Evolutionary conservation across 2,113 vertebrate species (phyloP).

Genomic region (Erythrolamprus reginae): DNA sequence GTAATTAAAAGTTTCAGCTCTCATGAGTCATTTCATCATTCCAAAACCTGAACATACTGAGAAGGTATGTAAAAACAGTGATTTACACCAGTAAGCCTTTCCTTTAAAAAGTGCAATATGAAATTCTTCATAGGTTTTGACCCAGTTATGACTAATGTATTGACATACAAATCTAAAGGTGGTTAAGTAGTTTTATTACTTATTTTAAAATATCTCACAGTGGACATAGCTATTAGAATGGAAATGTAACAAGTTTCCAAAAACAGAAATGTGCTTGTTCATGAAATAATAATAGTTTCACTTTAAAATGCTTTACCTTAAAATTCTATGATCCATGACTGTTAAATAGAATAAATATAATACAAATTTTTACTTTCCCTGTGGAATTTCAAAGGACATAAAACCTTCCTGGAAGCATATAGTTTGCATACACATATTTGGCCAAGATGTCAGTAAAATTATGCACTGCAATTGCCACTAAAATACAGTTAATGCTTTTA

Average conservation of each 20-base stretch:
- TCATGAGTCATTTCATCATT: background rate
- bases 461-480: background rate
- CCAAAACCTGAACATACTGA: background rate
- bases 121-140: background rate
- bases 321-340: conserved; percentile 28
- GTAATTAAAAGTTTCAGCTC: background rate
- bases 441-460: conserved; percentile 6
- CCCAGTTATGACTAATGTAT: background rate
- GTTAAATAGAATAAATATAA: conserved; percentile 48
- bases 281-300: conserved; percentile 33
- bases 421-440: background rate
- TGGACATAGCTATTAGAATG: background rate
- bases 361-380: conserved; percentile 16
- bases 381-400: conserved; percentile 21
- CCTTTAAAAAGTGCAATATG: background rate
- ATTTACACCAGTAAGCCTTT: background rate
- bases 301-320: conserved; percentile 27
- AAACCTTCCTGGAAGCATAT: background rate
- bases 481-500: conserved; percentile 16
- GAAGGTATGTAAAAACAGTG: background rate
- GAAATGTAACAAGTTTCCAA: conserved; percentile 34
- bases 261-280: conserved; percentile 23
- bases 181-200: background rate
- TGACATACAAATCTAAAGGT: background rate
- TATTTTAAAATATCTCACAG: background rate